Base-by-base conservation (phyloP, 2,797 vertebrate species). In the Stomatorhinus walkeri region DNA sequence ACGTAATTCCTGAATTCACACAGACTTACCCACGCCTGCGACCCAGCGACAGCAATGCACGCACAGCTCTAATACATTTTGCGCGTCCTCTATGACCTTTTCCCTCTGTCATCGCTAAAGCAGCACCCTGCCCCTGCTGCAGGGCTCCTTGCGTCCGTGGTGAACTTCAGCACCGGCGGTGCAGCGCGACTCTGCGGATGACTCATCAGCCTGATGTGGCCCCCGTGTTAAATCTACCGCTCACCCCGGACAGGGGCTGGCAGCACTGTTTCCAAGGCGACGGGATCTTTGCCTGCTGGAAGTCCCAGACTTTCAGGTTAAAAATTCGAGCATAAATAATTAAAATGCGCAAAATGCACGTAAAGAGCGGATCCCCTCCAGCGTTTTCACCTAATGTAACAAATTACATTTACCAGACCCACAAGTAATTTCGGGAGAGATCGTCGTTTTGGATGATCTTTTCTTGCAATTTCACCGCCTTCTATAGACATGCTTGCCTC, bases 191-290 rank as follows among this genome's bases (percentile, higher is more conserved):
- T 12, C 52, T 87, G 51, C 48, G 2, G 16, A 87, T 87, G 85
- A 87, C 12, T 87, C 85, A 87, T 56, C 28, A 56, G 14, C 32
- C 51, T 87, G 85, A 56, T 59, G 85, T 87, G 85, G 28, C 32
- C 52, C 28, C 85, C 12, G 85, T 40, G 52, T 56, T 87, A 54
- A 87, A 56, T 87, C 40, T 56, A 40, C 85, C 22, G 32, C 52
- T 87, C 52, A 56, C 52, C 28, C 85, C 12, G 49, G 52, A 87
- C 85, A 87, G 52, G 32, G 51, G 36, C 85, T 87, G 85, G 40
- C 32, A 59, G 85, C 10, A 87, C 52, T 59, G 85, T 87, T 87
- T 52, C 85, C 85, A 87, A 87, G 85, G 46, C 32, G 85, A 87
- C 85, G 49, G 85, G 85, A 87, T 52, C 24, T 87, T 36, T 59